A percentile compares a stretch with the other conserved stretches of the same genome.
Evolutionary conservation across 2,888 invertebrate genomes (phyloP).

Genomic region (Apantesis nais): DNA sequence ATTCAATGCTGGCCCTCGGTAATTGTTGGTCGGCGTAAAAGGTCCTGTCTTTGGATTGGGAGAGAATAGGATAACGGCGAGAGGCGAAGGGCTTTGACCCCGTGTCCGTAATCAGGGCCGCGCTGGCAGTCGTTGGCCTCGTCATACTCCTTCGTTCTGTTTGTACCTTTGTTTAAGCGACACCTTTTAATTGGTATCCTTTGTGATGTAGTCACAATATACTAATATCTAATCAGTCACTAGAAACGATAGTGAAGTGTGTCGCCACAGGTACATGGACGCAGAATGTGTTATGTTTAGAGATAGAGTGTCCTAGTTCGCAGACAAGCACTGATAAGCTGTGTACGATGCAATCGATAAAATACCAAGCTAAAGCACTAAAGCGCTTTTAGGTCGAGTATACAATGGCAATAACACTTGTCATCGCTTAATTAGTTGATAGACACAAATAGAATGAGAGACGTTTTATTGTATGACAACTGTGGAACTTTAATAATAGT

Average conservation of each 20-base stretch:
- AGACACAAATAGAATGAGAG: slow-evolving; percentile 39
- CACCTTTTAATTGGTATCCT: slow-evolving; percentile 29
- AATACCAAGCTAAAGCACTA: slow-evolving; percentile 55
- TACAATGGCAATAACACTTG: slow-evolving; percentile 38
- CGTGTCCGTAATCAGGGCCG: slow-evolving; percentile 65
- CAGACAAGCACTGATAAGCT: slow-evolving; percentile 68
- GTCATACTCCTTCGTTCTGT: slow-evolving; percentile 27
- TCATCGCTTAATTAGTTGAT: slow-evolving; percentile 43
- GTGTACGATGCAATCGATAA: slow-evolving; percentile 75
- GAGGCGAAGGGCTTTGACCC: slow-evolving; percentile 68
- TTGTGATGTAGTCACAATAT: slow-evolving; percentile 35
- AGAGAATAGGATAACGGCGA: slow-evolving; percentile 40
- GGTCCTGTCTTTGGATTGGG: slow-evolving; percentile 47
- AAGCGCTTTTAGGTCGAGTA: slow-evolving; percentile 35
- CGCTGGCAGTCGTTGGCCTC: slow-evolving; percentile 42
- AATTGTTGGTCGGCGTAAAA: slow-evolving; percentile 48
- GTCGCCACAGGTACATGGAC: slow-evolving; percentile 55
- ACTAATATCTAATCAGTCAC: slow-evolving; percentile 49
- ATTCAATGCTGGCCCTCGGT: slow-evolving; percentile 39
- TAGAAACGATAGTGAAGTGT: slow-evolving; percentile 63
- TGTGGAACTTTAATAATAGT: slow-evolving; percentile 47
- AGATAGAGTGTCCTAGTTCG: slow-evolving; percentile 75
- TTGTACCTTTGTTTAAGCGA: slow-evolving; percentile 19
- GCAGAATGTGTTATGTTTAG: slow-evolving; percentile 56
- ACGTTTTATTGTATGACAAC: slow-evolving; percentile 49